Percentiles rank a stretch among this genome's conserved stretches.
Conservation (phyloP, 2,888 invertebrate genomes). For the Urechis unicinctus region DNA sequence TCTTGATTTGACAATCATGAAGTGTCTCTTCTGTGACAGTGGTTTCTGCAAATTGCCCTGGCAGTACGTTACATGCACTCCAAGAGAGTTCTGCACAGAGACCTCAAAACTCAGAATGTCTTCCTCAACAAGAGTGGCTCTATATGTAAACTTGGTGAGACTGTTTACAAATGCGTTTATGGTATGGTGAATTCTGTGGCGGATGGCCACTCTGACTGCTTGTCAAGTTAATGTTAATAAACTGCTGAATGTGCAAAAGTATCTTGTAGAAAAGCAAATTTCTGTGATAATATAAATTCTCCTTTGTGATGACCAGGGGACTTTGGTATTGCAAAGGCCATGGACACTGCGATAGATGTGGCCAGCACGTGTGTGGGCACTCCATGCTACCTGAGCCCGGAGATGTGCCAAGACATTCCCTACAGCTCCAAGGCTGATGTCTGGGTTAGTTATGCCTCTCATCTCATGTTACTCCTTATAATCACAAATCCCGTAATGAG, state of each 20-base stretch:
- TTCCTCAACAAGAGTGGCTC: conserved; percentile 43
- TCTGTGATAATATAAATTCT: too few relatives aligned
- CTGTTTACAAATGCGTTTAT: not conserved
- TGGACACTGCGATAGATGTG: conserved; percentile 40
- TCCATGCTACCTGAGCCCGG: conserved; percentile 44
- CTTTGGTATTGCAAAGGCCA: conserved; percentile 45
- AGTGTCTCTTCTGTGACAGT: conserved; percentile 24
- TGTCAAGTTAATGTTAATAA: not conserved
- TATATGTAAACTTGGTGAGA: conserved; percentile 38
- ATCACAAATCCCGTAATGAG: too few relatives aligned
- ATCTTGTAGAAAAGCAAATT: too few relatives aligned
- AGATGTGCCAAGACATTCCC: conserved; percentile 45
- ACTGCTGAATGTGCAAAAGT: not conserved
- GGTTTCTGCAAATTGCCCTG: conserved; percentile 47
- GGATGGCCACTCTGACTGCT: not conserved
- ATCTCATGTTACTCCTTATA: not conserved
- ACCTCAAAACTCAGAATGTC: conserved; percentile 43
- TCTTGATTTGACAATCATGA: not conserved
- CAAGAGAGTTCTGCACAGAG: conserved; percentile 42
- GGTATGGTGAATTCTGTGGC: not conserved
- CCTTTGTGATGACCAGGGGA: too few relatives aligned
- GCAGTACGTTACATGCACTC: conserved; percentile 45
- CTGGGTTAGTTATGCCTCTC: conserved; percentile 30
- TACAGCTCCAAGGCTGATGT: conserved; percentile 46
- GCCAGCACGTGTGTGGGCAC: conserved; percentile 46